A percentile compares a stretch with the other conserved stretches of the same genome.
Conservation (phyloP, 2,888 invertebrate species). For the Stenodera caucasica region DNA sequence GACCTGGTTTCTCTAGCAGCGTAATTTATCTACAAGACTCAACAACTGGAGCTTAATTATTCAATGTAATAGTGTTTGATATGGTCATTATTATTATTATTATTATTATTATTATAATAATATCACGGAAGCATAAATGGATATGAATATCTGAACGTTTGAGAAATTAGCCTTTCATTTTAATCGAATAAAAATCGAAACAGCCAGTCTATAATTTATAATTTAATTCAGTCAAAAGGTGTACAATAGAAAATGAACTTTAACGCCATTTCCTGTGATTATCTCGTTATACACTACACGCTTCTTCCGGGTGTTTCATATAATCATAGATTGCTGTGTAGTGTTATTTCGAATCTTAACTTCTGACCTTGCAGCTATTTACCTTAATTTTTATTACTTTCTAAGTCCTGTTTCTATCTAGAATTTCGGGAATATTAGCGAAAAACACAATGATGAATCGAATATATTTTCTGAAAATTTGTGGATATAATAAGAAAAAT, state of each 20-base stretch:
- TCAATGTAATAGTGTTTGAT: no score
- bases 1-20: background rate
- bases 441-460: background rate
- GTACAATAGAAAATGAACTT: constrained; percentile 19
- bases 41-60: no score
- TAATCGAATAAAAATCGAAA: no score
- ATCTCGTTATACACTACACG: constrained; percentile 25
- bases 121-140: no score
- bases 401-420: no score
- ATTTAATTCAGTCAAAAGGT: background rate
- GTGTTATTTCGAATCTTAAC: constrained; percentile 22
- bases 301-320: constrained; percentile 28
- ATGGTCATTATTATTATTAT: no score
- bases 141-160: no score
- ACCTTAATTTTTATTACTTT: constrained; percentile 18
- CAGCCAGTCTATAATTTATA: no score
- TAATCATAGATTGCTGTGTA: constrained; percentile 14
- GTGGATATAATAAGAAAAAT: background rate
- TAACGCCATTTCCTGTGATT: constrained; percentile 26
- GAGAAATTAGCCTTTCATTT: no score
- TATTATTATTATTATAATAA: no score
- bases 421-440: no score
- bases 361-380: constrained; percentile 25
- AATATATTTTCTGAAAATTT: constrained; percentile 3
- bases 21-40: background rate